Evolutionary conservation across 2,113 vertebrate genomes (phyloP).

Genomic region (Elephas maximus): DNA sequence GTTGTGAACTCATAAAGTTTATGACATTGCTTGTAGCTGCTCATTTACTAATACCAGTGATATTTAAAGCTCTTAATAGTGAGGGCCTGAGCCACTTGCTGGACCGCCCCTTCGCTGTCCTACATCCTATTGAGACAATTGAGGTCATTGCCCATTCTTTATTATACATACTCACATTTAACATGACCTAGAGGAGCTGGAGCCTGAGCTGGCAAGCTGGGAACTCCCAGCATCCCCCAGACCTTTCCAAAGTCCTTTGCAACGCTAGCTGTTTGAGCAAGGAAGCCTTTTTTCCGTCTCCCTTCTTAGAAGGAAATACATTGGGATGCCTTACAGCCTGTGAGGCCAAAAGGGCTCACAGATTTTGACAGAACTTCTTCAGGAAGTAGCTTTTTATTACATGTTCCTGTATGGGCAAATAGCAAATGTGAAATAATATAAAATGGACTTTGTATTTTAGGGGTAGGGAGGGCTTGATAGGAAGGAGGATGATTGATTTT

Average conservation of each 20-base stretch:
- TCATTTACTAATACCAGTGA: constrained; percentile 63
- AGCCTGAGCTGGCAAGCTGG: not conserved
- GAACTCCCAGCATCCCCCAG: constrained; percentile 55
- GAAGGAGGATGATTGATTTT: constrained; percentile 26
- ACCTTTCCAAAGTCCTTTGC: constrained; percentile 22
- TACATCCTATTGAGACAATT: constrained; percentile 71
- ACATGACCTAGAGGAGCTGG: constrained; percentile 32
- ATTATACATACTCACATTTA: not conserved
- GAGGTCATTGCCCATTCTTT: constrained; percentile 63
- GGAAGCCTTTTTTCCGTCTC: constrained; percentile 41
- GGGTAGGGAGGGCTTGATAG: not conserved
- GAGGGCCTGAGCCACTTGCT: not conserved
- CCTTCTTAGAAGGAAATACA: constrained; percentile 70
- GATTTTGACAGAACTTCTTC: constrained; percentile 58
- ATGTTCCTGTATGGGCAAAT: constrained; percentile 40
- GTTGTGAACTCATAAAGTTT: constrained; percentile 71
- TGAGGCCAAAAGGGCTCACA: constrained; percentile 43
- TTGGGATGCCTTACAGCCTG: constrained; percentile 54
- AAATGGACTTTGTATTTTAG: not conserved
- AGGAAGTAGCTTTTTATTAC: constrained; percentile 66
- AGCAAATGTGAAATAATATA: constrained; percentile 29
- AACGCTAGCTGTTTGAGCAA: constrained; percentile 51
- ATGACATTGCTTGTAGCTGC: constrained; percentile 50
- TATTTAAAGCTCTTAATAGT: constrained; percentile 57
- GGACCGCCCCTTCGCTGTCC: constrained; percentile 28